Evolutionary conservation across 2,888 invertebrate genomes (phyloP), one percentile per base, ranked within the genome.

Genomic region (Cynaeus angustus): DNA sequence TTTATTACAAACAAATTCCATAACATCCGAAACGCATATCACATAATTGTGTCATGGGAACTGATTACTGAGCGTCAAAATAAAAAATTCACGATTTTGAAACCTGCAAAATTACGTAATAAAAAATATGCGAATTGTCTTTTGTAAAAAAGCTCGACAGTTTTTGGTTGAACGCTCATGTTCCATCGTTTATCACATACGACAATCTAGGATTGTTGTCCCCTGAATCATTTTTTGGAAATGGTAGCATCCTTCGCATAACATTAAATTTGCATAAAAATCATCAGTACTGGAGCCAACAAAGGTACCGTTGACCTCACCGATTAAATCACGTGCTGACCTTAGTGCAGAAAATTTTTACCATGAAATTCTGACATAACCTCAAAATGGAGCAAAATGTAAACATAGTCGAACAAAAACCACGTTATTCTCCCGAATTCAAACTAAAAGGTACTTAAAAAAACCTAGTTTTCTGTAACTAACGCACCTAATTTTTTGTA

Each of bases 401-500:
- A 21, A 64, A 43, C 28, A 43, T 38, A 9, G 28, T 21, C 38
- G 52, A 65, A 4, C 1, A 52, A 8, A 53, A 43, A 14, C 30
- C 62, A 38, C 55, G 64, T 14, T 71, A 58, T 28, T 58, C 71
- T 13, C 67, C 67, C 6, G 72, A 72, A 48, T 73, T 73, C 16
- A 73, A 73, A 59, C 9, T 64, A 21, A 73, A 73, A 62, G 73
- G 73, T 72, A 65, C 7, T 52, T 30, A 7, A 3, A 7, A 52
- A 30, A 12, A 8, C 13, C 26, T 1, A 9, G 7, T 9, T 12
- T 56, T 28, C 16, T 7, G 6, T 10, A 56, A 21, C 13, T 48
- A 4, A 8, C 12, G n/a, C n/a, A n/a, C n/a, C n/a, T n/a, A 28
- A 41, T 62, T 52, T 30, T 10, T 33, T 66, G 41, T 87, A 94